Base-by-base conservation (phyloP, 2,113 vertebrate genomes). In the Podilymbus podiceps region DNA sequence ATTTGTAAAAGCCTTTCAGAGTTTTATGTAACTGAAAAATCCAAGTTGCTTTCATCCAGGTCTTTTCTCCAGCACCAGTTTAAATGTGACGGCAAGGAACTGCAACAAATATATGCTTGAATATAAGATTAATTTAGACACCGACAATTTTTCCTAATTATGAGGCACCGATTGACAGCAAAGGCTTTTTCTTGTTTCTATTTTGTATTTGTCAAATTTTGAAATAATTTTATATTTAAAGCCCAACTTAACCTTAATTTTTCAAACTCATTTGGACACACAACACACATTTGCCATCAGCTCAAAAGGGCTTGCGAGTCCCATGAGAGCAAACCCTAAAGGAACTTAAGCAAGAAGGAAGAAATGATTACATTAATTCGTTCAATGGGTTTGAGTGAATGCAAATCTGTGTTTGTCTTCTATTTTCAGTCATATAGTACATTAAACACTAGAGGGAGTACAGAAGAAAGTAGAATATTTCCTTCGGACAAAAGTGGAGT, bases 1-100 rank as follows among this genome's bases (percentile, higher is more conserved):
- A 96, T 89, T 87, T 91, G 89, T 90, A 89, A 95, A 86, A 94
- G 81, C 49, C 85, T 93, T 89, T 95, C 94, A 97, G 95, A 96
- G 89, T 96, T 97, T 97, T 97, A 97, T 93, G 93, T 96, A 97
- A 97, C 90, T 89, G 92, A 89, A 96, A 93, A 95, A 93, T 82
- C 81, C 21, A 0, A 97, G 86, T 93, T 93, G 92, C 89, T 94
- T 88, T 94, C 89, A 96, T 62, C 95, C 95, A 94, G 93, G 95
- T 93, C 88, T 87, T 62, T 78, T 93, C 89, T 50, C 87, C 89
- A 93, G 87, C 50, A 74, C 75, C 63, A 27, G 52, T 89, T 94
- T 77, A 85, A 90, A 86, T 7, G 87, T 28, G 56, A 64, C 72
- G 94, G 79, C 72, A 12, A 83, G 63, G 60, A 92, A 64, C 63